Evolutionary conservation across 2,113 vertebrate genomes (phyloP).

Genomic region (Myotis lucifugus): DNA sequence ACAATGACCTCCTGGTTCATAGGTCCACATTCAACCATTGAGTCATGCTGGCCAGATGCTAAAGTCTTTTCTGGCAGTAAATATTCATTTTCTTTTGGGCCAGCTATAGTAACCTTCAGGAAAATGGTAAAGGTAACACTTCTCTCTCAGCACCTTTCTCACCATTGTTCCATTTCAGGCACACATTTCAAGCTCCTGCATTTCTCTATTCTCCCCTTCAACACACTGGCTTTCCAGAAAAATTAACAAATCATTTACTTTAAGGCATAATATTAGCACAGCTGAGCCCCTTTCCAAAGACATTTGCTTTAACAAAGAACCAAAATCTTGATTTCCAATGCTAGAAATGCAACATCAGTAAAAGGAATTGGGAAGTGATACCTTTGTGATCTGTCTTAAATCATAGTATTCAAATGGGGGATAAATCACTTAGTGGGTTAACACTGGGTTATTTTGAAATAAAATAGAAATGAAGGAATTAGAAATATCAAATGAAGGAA

Average conservation of each 20-base stretch:
- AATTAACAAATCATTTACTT: not conserved
- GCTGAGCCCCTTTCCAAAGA: not conserved
- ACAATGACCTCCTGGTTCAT: too few relatives aligned
- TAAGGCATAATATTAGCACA: not conserved
- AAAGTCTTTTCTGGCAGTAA: not conserved
- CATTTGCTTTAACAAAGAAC: not conserved
- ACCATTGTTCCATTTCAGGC: not conserved
- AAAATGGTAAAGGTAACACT: not conserved
- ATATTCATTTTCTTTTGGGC: not conserved
- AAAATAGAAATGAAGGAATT: slow-evolving; percentile 14
- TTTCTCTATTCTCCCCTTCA: not conserved
- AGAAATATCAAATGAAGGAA: not conserved
- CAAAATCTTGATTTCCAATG: not conserved
- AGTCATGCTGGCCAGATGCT: not conserved
- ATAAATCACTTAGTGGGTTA: not conserved
- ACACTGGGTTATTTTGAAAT: not conserved
- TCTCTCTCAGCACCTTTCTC: not conserved
- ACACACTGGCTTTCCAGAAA: not conserved
- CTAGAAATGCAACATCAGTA: not conserved
- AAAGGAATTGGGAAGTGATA: not conserved
- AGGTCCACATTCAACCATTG: too few relatives aligned
- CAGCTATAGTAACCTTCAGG: not conserved
- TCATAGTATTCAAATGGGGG: not conserved
- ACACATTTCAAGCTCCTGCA: not conserved
- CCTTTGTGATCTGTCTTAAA: not conserved